Evolutionary conservation across 2,888 invertebrate genomes (phyloP).

Genomic region (Torymus tubicola): DNA sequence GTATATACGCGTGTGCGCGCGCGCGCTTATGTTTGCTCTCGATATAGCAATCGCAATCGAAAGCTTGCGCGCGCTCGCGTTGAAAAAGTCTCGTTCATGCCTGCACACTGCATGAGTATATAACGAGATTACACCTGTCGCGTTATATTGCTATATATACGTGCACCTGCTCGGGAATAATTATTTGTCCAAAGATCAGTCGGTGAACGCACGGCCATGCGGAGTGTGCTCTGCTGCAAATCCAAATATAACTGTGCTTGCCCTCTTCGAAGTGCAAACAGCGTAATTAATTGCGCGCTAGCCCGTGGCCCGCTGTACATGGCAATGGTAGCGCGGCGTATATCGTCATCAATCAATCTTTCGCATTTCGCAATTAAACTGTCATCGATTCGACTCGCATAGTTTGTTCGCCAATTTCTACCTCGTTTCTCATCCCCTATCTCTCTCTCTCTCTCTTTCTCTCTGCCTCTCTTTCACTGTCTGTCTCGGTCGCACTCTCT

Average conservation of each 20-base stretch:
- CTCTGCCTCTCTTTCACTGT: not conserved
- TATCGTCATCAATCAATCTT: slow-evolving; percentile 47
- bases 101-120: no score
- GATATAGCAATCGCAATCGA: no score
- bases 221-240: not conserved
- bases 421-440: not conserved
- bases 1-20: no score
- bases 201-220: no score
- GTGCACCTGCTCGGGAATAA: not conserved
- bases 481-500: no score
- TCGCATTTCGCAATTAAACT: slow-evolving; percentile 41
- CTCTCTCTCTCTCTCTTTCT: not conserved
- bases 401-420: slow-evolving; percentile 35
- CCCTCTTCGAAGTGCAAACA: slow-evolving; percentile 31
- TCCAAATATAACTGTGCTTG: no score
- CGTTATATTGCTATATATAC: no score
- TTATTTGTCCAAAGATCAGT: not conserved
- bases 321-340: no score
- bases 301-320: not conserved
- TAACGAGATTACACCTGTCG: no score
- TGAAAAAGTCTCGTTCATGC: no score
- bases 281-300: slow-evolving; percentile 36
- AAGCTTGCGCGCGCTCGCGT: no score
- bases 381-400: slow-evolving; percentile 40
- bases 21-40: no score